Conservation (phyloP, 2,888 invertebrate genomes). For the Pantelozetes paolii region DNA sequence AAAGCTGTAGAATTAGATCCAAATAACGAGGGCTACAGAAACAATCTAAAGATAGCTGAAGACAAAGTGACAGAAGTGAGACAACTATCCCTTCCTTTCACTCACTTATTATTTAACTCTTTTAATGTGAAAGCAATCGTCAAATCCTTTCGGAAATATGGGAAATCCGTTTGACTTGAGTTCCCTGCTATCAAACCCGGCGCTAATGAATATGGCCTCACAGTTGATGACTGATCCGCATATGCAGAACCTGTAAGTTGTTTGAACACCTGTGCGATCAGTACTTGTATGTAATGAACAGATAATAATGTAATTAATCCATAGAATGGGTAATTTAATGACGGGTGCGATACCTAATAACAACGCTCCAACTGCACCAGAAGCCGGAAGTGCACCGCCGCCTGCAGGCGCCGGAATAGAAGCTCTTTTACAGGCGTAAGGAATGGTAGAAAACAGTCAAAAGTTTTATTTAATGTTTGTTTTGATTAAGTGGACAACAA, state of each 20-base stretch:
- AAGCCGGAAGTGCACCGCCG: not conserved
- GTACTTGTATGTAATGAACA: not conserved
- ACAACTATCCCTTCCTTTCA: not conserved
- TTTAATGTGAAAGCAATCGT: conserved; percentile 35
- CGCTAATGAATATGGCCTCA: conserved; percentile 75
- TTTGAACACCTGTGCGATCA: conserved; percentile 16
- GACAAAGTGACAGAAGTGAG: conserved; percentile 57
- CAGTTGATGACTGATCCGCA: conserved; percentile 78
- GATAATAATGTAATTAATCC: not conserved
- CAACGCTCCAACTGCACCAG: conserved; percentile 1
- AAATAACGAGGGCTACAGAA: conserved; percentile 79
- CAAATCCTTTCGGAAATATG: conserved; percentile 42
- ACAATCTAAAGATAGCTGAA: conserved; percentile 77
- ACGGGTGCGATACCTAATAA: conserved; percentile 11
- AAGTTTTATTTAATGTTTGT: not conserved
- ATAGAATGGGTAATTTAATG: conserved; percentile 24
- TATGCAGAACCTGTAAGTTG: conserved; percentile 66
- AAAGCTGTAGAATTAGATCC: conserved; percentile 87
- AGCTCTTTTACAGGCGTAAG: conserved; percentile 58
- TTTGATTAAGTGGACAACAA: conserved; percentile 64
- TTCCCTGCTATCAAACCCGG: conserved; percentile 56
- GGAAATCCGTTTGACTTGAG: conserved; percentile 45
- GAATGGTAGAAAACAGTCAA: conserved; percentile 42
- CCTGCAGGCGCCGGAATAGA: conserved; percentile 51
- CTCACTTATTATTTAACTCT: not conserved